These are phyloP conservation scores for Apotomis turbidana DNA, from an alignment of 2,888 invertebrate genomes.

Conservation along the genomic window DNA sequence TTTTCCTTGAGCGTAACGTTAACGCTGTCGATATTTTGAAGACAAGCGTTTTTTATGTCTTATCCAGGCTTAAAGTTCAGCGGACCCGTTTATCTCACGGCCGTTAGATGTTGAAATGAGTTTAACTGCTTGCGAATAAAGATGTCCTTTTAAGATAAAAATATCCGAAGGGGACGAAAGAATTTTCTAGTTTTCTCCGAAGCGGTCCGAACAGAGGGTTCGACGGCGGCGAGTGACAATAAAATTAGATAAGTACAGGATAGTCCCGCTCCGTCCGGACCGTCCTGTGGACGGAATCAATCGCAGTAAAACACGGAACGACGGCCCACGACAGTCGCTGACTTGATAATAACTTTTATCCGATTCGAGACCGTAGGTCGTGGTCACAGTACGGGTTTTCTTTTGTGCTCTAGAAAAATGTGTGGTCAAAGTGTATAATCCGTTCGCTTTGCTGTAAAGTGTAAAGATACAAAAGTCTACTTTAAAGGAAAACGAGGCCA, in stretches of 20 bases:
- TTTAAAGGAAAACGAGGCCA: slow-evolving; percentile 72
- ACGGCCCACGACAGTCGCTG: slow-evolving; percentile 50
- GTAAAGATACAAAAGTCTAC: slow-evolving; percentile 77
- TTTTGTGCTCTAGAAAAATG: slow-evolving; percentile 42
- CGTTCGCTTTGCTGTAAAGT: slow-evolving; percentile 74
- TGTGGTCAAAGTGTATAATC: slow-evolving; percentile 63
- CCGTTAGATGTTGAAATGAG: slow-evolving; percentile 70
- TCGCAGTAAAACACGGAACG: slow-evolving; percentile 79
- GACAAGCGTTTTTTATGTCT: slow-evolving; percentile 58
- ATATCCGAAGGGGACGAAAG: slow-evolving; percentile 66
- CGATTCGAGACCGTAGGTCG: slow-evolving; percentile 56
- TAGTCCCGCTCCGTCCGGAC: slow-evolving; percentile 68
- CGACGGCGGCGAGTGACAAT: slow-evolving; percentile 76
- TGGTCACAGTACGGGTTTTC: slow-evolving; percentile 42
- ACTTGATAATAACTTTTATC: slow-evolving; percentile 42
- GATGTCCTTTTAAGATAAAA: slow-evolving; percentile 76
- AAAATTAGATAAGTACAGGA: slow-evolving; percentile 83
- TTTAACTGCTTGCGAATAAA: slow-evolving; percentile 78
- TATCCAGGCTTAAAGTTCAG: slow-evolving; percentile 51
- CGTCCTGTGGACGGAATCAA: slow-evolving; percentile 79
- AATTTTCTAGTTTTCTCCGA: slow-evolving; percentile 70
- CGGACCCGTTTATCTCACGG: slow-evolving; percentile 65
- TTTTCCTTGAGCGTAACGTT: slow-evolving; percentile 35
- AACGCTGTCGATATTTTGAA: slow-evolving; percentile 52
- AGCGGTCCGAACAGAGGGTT: slow-evolving; percentile 68